Evolutionary conservation across 2,113 vertebrate genomes (phyloP).

Genomic region (Lamprotornis superbus): DNA sequence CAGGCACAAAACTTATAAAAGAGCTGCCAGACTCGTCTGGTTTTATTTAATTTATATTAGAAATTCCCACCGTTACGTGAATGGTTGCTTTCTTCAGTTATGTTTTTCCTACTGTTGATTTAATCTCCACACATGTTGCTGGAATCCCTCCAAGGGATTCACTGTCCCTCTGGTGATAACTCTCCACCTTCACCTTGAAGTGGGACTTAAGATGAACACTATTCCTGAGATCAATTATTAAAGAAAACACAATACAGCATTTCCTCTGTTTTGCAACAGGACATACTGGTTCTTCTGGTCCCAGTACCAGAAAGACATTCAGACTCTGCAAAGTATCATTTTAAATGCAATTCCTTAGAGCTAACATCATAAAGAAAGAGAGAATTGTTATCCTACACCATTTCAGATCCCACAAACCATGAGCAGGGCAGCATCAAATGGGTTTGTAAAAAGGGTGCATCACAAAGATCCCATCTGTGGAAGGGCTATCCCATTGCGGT

Average conservation of each 20-base stretch:
- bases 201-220: not conserved
- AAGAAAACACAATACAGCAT: not conserved
- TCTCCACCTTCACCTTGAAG: not conserved
- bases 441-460: not conserved
- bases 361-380: not conserved
- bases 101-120: not conserved
- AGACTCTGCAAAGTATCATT: not conserved
- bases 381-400: not conserved
- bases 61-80: not conserved
- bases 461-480: rapidly evolving
- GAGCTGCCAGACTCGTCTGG: not conserved
- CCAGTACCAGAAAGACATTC: not conserved
- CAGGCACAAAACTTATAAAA: not conserved
- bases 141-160: not conserved
- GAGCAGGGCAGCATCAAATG: not conserved
- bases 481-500: not conserved
- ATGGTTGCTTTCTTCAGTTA: not conserved
- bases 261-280: not conserved
- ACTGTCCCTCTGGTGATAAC: not conserved
- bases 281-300: not conserved
- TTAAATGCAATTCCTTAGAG: not conserved
- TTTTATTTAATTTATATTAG: not conserved
- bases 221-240: not conserved
- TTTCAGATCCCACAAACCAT: not conserved
- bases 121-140: not conserved